phyloP scores from a whole-genome alignment of 2,888 invertebrate species.

The Rugalucina vietnamica region DNA sequence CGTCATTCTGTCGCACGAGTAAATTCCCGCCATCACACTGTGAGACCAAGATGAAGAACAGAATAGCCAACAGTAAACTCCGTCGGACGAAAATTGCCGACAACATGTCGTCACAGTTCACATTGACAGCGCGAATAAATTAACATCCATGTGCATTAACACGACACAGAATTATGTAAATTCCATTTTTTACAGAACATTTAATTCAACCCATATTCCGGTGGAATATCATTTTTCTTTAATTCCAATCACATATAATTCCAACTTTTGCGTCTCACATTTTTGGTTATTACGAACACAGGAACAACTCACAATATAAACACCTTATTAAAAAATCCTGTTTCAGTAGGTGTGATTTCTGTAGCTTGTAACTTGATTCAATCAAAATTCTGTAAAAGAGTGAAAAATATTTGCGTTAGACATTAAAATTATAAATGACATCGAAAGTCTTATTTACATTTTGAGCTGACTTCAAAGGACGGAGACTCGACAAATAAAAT shows the following conservation, averaged over 20 bases:
- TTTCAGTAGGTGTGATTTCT: not conserved
- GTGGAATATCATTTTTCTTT: too few relatives aligned
- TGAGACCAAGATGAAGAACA: constrained; percentile 2
- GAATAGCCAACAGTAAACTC: not conserved
- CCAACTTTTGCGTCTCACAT: too few relatives aligned
- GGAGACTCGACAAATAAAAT: not conserved
- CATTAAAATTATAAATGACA: not conserved
- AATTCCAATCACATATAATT: too few relatives aligned
- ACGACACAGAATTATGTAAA: too few relatives aligned
- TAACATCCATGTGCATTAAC: too few relatives aligned
- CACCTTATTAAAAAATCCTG: not conserved
- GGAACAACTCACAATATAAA: too few relatives aligned
- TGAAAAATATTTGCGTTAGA: not conserved
- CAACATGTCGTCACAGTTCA: too few relatives aligned
- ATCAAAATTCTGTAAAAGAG: not conserved
- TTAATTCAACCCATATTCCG: not conserved
- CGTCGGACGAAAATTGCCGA: not conserved
- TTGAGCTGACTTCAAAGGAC: not conserved
- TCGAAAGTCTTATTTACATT: not conserved
- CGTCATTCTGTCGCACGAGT: constrained; percentile 70
- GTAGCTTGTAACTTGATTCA: not conserved
- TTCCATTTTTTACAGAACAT: not conserved
- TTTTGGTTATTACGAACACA: too few relatives aligned
- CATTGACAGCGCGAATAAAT: too few relatives aligned
- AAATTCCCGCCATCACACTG: constrained; percentile 52